A percentile compares a stretch with the other conserved stretches of the same genome.
These are phyloP conservation scores for Tinamus major DNA, from an alignment of 2,797 vertebrate genomes.

Conservation along the genomic window DNA sequence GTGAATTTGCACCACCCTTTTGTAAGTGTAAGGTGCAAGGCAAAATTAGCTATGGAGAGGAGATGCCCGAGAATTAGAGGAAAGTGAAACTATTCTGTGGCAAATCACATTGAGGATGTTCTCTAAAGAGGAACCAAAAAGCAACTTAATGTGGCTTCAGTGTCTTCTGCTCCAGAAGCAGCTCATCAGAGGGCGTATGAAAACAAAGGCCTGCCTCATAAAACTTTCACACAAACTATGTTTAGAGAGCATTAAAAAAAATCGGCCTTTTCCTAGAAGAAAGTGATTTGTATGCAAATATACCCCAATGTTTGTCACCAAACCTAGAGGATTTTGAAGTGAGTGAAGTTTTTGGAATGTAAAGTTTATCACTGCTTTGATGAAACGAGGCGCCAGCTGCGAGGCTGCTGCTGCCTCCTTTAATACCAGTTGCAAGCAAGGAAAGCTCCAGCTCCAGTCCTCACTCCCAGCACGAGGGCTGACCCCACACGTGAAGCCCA, in stretches of 20 bases:
- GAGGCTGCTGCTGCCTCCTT: constrained; percentile 53
- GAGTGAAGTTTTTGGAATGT: constrained; percentile 50
- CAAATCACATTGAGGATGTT: constrained; percentile 55
- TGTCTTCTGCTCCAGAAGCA: constrained; percentile 60
- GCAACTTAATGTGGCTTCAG: constrained; percentile 55
- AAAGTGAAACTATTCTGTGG: constrained; percentile 39
- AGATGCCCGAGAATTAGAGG: constrained; percentile 41
- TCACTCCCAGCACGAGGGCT: constrained; percentile 45
- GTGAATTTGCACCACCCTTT: constrained; percentile 17
- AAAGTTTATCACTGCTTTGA: constrained; percentile 65
- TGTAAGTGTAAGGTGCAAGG: constrained; percentile 38
- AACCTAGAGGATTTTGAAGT: constrained; percentile 65
- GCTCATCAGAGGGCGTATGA: constrained; percentile 60
- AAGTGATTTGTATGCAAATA: constrained; percentile 77
- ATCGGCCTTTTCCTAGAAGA: constrained; percentile 51
- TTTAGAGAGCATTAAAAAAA: constrained; percentile 47
- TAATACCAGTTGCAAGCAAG: constrained; percentile 49
- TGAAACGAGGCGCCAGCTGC: constrained; percentile 60
- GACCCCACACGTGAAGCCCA: constrained; percentile 35
- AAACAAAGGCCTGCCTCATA: constrained; percentile 68
- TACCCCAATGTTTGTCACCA: constrained; percentile 59
- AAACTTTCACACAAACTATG: constrained; percentile 65
- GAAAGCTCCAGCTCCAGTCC: constrained; percentile 22
- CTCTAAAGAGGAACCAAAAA: constrained; percentile 71
- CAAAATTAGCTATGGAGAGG: constrained; percentile 32